Base-by-base conservation (phyloP, 2,113 vertebrate species). In the Promerops cafer region DNA sequence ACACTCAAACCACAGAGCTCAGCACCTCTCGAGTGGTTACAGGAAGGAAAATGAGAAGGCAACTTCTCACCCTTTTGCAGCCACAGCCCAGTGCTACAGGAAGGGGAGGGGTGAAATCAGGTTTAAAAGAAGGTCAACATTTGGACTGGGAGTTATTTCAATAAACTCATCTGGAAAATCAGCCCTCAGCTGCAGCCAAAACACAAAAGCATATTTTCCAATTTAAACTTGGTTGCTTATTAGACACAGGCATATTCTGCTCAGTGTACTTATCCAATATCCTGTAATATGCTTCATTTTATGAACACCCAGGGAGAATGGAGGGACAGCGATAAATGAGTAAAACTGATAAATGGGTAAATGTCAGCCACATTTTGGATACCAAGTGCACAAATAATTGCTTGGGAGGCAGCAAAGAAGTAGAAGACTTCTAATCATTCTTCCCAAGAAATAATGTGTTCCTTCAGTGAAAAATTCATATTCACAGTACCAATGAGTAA, bases 11-110 rank as follows among this genome's bases (percentile, higher is more conserved):
- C 31, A 31, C 56, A 2, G 30, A 80, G 66, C 61, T 72, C 11
- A 1, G 45, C 24, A 16, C 4, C 15, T 14, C 70, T 47, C 0
- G 2, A 59, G 60, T 1, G 0, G 9, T 31, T 42, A 22, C 10
- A 53, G 26, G n/a, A 56, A 63, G 42, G 49, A 52, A 91, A 80
- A 7, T 0, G 16, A 76, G 10, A 86, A 30, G 0, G 9, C 12
- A 59, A 54, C 39, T 63, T 66, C 66, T 68, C 33, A 8, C 33
- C 33, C 9, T 30, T 17, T 4, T 53, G 42, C 85, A 84, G 50
- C 15, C 10, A 1, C 69, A 65, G n/a, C 60, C n/a, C 14, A 61
- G 35, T 0, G 1, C 33, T 35, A 22, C 26, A 42, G 61, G 30
- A 82, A 79, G 40, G 24, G 20, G 57, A 68, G 11, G 14, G 30